A percentile compares a stretch with the other conserved stretches of the same genome.
Evolutionary conservation across 2,113 vertebrate species (phyloP).

Genomic region (Cynoglossus semilaevis): DNA sequence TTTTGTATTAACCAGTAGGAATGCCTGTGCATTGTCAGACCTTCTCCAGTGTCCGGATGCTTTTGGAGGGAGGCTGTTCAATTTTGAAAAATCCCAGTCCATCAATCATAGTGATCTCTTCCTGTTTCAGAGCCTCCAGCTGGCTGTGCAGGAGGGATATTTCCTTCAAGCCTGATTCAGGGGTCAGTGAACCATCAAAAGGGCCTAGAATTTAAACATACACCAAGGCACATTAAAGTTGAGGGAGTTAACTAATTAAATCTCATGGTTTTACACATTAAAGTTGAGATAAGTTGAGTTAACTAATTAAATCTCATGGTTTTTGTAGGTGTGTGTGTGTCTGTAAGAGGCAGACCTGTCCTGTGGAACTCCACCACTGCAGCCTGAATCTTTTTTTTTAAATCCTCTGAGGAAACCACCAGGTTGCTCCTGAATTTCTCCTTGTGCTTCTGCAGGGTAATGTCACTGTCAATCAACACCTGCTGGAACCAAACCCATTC

Average conservation of each 20-base stretch:
- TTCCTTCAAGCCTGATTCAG: constrained; percentile 27
- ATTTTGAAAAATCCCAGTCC: constrained; percentile 56
- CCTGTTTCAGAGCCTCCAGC: constrained; percentile 52
- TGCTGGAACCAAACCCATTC: constrained; percentile 84
- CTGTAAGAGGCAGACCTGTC: constrained; percentile 74
- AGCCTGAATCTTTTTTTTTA: constrained; percentile 80
- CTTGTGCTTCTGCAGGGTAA: constrained; percentile 79
- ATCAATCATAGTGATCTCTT: constrained; percentile 35
- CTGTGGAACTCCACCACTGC: constrained; percentile 75
- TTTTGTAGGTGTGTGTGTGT: too few species aligned
- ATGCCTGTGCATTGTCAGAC: constrained; percentile 26
- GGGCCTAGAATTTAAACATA: constrained; percentile 44
- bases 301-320: too few species aligned
- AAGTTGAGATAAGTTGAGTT: too few species aligned
- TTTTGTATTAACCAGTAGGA: too few species aligned
- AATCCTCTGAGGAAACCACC: constrained; percentile 77
- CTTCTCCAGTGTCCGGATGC: constrained; percentile 43
- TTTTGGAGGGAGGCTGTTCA: constrained; percentile 37
- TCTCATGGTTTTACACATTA: too few species aligned
- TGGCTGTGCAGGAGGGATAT: constrained; percentile 23
- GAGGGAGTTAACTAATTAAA: too few species aligned
- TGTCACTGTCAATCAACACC: constrained; percentile 77
- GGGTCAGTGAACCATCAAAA: constrained; percentile 37
- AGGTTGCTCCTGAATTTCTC: constrained; percentile 82
- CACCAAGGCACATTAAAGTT: background rate